Percentiles rank a stretch among this genome's conserved stretches.
phyloP scores from a whole-genome alignment of 2,113 vertebrate genomes.

The Tragelaphus imberbis region DNA sequence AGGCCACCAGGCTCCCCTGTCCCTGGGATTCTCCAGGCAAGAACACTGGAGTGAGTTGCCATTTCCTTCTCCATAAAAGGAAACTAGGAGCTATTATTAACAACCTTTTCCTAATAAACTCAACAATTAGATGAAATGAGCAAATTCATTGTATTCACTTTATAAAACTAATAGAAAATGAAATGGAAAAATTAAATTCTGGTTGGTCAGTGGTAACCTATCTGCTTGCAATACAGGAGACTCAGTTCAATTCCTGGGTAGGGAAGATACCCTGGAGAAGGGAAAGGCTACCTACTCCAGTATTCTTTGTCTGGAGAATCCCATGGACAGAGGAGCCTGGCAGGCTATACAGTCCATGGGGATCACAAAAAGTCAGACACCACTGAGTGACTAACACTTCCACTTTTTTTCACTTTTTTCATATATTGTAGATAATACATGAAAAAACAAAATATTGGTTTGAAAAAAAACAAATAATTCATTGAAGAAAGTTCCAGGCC shows the following conservation, averaged over 20 bases:
- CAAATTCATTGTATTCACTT: not conserved
- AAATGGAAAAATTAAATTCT: not conserved
- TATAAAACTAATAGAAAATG: not conserved
- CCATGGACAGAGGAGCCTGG: not conserved
- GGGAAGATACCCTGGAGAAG: not conserved
- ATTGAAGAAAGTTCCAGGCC: not conserved
- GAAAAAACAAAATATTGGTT: not conserved
- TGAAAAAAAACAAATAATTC: not conserved
- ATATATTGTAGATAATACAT: not conserved
- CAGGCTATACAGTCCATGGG: not conserved
- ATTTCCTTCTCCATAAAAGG: not conserved
- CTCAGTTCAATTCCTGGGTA: not conserved
- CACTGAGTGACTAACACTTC: not conserved
- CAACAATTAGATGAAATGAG: not conserved
- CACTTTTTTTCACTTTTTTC: not conserved
- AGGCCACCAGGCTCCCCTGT: accelerated
- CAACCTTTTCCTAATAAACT: not conserved
- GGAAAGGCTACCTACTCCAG: not conserved
- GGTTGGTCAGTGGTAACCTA: not conserved
- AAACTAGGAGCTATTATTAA: not conserved
- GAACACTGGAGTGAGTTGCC: not conserved
- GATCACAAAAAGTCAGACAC: not conserved
- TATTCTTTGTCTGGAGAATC: not conserved
- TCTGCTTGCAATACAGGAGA: not conserved
- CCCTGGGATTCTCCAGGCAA: not conserved